Percentiles rank a stretch among this genome's conserved stretches.
phyloP scores from a whole-genome alignment of 2,113 vertebrate species.

The Anolis sagrei region DNA sequence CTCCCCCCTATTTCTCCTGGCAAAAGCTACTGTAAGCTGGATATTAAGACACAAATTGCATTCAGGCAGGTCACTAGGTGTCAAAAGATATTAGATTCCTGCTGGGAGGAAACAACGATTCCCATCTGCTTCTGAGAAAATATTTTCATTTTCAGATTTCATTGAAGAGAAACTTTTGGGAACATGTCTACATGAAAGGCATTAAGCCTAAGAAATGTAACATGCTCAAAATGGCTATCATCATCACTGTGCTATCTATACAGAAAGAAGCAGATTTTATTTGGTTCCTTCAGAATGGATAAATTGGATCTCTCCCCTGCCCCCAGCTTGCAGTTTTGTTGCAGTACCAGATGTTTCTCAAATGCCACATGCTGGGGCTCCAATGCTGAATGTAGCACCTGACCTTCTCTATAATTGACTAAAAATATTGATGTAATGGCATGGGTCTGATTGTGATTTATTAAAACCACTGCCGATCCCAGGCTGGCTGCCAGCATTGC shows the following conservation, averaged over 20 bases:
- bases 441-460: slow-evolving; percentile 99
- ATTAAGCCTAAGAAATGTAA: slow-evolving; percentile 85
- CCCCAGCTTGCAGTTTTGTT: slow-evolving; percentile 82
- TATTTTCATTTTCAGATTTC: slow-evolving; percentile 99
- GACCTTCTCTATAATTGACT: slow-evolving; percentile 99
- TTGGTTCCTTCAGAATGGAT: slow-evolving; percentile 88
- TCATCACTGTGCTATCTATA: slow-evolving; percentile 88
- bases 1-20: slow-evolving; percentile 80
- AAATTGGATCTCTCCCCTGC: slow-evolving; percentile 81
- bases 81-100: slow-evolving; percentile 98
- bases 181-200: slow-evolving; percentile 89
- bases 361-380: slow-evolving; percentile 87
- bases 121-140: slow-evolving; percentile 96
- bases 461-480: slow-evolving; percentile 95
- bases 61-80: slow-evolving; percentile 94
- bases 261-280: slow-evolving; percentile 90
- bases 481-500: slow-evolving; percentile 95
- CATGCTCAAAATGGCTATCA: slow-evolving; percentile 87
- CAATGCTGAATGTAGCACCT: slow-evolving; percentile 90
- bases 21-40: slow-evolving; percentile 88
- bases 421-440: slow-evolving; percentile 99
- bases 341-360: slow-evolving; percentile 95
- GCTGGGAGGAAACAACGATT: slow-evolving; percentile 98
- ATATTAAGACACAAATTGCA: slow-evolving; percentile 99
- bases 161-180: slow-evolving; percentile 99